Evolutionary conservation across 2,888 invertebrate species (phyloP), one percentile per base, ranked within the genome.

Genomic region (Stenolophus ochropezus): DNA sequence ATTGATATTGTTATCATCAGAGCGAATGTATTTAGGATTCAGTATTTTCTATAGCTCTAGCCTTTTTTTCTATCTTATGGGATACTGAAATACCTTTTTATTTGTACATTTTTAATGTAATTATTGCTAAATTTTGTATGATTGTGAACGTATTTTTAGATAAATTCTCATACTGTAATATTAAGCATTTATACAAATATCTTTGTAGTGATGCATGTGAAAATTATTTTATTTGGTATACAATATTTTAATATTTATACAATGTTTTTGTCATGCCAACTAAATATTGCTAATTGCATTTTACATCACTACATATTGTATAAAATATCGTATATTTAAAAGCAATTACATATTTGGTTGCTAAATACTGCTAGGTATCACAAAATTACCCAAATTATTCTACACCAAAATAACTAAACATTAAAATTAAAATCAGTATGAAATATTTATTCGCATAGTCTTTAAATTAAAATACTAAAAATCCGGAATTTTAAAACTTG

Each of bases 311-410:
- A 61, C 61, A 61, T 25, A 61, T 61, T 61, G 61, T 61, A 25
- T 25, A 61, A 61, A 61, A 23, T 23, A 61, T 23, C 23, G 25
- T 61, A 61, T 61, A 61, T 27, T 69, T 69, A 69, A 69, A 69
- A 69, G 65, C 65, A 69, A 69, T 53, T 75, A 73, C 21, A 14
- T 73, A 75, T 75, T 53, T 75, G 75, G 75, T 75, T 53, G 25
- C 33, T 75, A 75, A 75, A 75, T 75, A 75, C 75, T 75, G 75
- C 51, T 53, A 53, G 18, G 42, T 75, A 75, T 75, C 75, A 75
- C 75, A 75, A 53, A 51, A 75, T 27, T 47, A 23, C 18, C 23
- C 21, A 73, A 73, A 73, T 47, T 47, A 47, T 65, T 65, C 33
- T 69, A 33, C 33, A 56, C 20, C 56, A 25, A 23, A 61, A 23